phyloP scores from a whole-genome alignment of 2,113 vertebrate species.

The Protobothrops flavoviridis region DNA sequence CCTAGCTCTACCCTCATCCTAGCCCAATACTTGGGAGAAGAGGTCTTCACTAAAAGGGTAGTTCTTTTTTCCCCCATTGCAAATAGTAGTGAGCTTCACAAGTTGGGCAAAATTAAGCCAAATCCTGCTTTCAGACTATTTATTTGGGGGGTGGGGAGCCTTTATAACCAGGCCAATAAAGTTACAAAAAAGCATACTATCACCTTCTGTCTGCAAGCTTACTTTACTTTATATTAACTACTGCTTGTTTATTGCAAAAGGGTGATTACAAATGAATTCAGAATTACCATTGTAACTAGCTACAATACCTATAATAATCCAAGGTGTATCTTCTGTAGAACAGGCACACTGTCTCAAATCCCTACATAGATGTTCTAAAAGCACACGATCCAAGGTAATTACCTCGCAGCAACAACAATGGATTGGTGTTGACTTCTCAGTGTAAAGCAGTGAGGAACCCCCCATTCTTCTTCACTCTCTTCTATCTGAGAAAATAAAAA shows the following conservation, averaged over 20 bases:
- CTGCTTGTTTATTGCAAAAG: neutral
- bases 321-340: neutral
- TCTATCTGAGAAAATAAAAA: constrained; percentile 77
- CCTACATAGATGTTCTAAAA: neutral
- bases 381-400: constrained; percentile 34
- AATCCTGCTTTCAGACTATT: constrained; percentile 1
- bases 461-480: constrained; percentile 96
- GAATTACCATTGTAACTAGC: neutral
- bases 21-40: neutral
- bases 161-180: neutral
- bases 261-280: neutral
- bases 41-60: neutral
- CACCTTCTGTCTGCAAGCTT: neutral
- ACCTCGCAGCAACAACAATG: constrained; percentile 93
- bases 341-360: neutral
- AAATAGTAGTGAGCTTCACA: neutral
- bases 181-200: neutral
- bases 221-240: neutral
- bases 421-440: constrained; percentile 88
- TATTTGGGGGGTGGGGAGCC: neutral
- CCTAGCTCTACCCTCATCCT: too few relatives aligned
- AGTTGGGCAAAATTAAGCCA: neutral
- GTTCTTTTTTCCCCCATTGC: constrained; percentile 23
- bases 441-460: constrained; percentile 92
- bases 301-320: neutral